Base-by-base conservation (phyloP, 2,797 vertebrate genomes). In the Telmatherina bonti region DNA sequence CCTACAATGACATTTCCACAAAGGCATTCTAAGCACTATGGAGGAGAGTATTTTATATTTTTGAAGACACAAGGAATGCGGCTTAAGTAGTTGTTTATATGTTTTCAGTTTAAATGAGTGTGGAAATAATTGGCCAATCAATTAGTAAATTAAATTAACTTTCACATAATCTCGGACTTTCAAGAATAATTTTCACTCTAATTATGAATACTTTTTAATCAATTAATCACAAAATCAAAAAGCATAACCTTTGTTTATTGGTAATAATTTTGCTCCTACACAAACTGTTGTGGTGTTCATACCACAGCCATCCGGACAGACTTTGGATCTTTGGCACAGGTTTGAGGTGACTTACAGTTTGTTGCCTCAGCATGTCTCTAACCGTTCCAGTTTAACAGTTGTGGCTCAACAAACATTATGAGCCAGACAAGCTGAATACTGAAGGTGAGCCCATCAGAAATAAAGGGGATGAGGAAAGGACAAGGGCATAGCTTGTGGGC, bases 371-470 rank as follows among this genome's bases (percentile, higher is more conserved):
- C 26, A 30, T 67, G 68, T 69, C 74, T 65, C 64, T 79, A 60
- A 69, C 70, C 62, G 54, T 62, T 69, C 73, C 65, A 55, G 63
- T 49, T 45, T 49, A 35, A 57, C 38, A 72, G 70, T 43, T 65
- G 58, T 38, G 66, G 26, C 71, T 63, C 65, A 68, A 79, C 65
- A 72, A 77, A 75, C 74, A 62, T 52, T 57, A 61, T 82, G 66
- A 65, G 73, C 63, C 67, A 72, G 24, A 62, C 54, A 65, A n/a
- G 43, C 58, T 54, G 66, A 69, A 31, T 35, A 67, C 62, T 79
- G 65, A 65, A 80, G 74, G 76, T 68, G 73, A 83, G 63, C 33
- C 65, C 20, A 13, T 60, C 71, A 78, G 81, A 84, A 89, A 82
- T 72, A 76, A 85, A 76, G 69, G 45, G 65, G 53, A 15, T 29